Evolutionary conservation across 2,797 vertebrate genomes (phyloP).

Genomic region (Cyprinodon diabolis): DNA sequence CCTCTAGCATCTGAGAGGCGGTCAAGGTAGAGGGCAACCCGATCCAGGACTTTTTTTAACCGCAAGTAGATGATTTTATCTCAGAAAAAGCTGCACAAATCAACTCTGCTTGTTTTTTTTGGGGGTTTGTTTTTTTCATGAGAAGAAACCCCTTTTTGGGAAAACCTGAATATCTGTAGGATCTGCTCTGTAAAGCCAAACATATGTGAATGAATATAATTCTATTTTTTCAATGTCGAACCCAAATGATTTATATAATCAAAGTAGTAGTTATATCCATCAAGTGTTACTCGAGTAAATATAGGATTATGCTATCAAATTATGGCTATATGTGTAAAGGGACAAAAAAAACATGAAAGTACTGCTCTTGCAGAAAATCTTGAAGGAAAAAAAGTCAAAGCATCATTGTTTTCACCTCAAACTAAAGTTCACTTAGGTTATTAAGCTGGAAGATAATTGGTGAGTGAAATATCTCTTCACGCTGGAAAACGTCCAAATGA

Average conservation of each 20-base stretch:
- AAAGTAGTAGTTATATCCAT: neutral
- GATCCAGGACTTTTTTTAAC: neutral
- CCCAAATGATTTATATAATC: neutral
- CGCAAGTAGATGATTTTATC: neutral
- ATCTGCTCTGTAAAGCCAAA: neutral
- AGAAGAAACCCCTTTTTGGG: neutral
- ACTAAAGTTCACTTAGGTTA: too few species aligned
- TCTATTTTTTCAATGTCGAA: neutral
- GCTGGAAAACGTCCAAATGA: too few species aligned
- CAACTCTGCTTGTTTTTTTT: neutral
- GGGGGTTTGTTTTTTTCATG: neutral
- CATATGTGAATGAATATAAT: neutral
- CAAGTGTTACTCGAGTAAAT: neutral
- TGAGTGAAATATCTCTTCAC: neutral
- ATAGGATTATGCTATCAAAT: neutral
- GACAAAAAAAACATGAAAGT: too few species aligned
- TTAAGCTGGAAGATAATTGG: too few species aligned
- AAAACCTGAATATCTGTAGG: neutral
- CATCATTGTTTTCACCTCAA: too few species aligned
- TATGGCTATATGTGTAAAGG: too few species aligned
- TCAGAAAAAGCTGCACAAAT: neutral
- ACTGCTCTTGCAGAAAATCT: too few species aligned
- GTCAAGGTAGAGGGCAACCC: neutral
- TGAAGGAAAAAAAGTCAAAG: too few species aligned
- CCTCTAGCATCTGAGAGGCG: neutral